Conservation (phyloP, 2,113 vertebrate species). For the Podilymbus podiceps region DNA sequence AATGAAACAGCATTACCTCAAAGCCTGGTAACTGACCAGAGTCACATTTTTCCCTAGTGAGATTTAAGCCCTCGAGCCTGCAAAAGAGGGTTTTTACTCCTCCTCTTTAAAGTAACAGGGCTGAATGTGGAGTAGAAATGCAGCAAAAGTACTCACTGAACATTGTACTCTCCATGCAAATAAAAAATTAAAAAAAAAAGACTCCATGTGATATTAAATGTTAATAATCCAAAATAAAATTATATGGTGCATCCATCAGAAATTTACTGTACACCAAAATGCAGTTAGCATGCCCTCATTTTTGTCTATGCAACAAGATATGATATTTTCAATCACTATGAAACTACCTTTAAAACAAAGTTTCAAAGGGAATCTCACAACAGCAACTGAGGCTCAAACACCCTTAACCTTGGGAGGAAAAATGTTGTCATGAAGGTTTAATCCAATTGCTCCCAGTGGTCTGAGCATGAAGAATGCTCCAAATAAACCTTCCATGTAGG, state of each 20-base stretch:
- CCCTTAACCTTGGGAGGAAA: neutral
- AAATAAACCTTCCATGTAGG: neutral
- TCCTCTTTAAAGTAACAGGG: neutral
- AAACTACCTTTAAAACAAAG: neutral
- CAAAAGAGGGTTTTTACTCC: neutral
- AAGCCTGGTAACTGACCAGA: neutral
- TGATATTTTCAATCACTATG: neutral
- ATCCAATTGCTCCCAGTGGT: slow-evolving; percentile 2
- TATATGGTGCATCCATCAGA: neutral
- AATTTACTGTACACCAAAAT: neutral
- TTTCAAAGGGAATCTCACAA: neutral
- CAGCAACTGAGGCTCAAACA: neutral
- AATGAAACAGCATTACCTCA: neutral
- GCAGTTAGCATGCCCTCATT: neutral
- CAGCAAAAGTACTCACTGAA: neutral
- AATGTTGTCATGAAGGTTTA: neutral
- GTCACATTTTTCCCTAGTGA: neutral
- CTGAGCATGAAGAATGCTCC: slow-evolving; percentile 29
- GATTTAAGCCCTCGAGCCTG: neutral
- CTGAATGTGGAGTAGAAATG: neutral
- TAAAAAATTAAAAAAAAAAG: fast-evolving
- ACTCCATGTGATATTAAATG: neutral
- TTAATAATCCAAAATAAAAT: neutral
- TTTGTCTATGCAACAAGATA: neutral
- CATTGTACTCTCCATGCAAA: neutral